phyloP scores from a whole-genome alignment of 1,140 invertebrate genomes.

The Hylyphantes graminicola region DNA sequence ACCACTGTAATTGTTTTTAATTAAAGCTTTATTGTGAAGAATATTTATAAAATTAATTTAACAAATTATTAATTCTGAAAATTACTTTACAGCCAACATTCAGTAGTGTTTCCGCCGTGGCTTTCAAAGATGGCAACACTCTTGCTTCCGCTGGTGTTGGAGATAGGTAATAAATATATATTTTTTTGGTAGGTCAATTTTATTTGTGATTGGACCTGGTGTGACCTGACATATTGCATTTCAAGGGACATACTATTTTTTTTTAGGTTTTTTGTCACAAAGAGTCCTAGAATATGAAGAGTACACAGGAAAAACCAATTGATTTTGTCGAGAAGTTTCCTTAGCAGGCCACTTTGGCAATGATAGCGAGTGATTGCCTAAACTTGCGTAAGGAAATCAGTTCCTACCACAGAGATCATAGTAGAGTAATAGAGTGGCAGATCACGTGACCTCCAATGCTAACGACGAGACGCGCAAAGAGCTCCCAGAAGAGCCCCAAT shows the following conservation, averaged over 20 bases:
- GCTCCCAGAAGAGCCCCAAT: no score
- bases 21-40: background rate
- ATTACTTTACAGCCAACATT: background rate
- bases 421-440: no score
- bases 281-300: no score
- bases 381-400: no score
- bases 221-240: background rate
- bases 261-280: no score
- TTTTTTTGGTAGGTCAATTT: background rate
- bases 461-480: no score
- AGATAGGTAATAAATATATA: slow-evolving; percentile 74
- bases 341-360: no score
- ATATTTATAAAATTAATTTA: background rate
- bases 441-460: no score
- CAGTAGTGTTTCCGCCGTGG: slow-evolving; percentile 80
- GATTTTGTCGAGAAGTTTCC: no score
- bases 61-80: slow-evolving; percentile 13
- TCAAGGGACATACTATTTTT: background rate
- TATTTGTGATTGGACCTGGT: background rate
- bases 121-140: slow-evolving; percentile 81
- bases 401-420: no score
- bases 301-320: no score
- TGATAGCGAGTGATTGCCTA: no score
- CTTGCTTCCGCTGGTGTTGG: slow-evolving; percentile 84
- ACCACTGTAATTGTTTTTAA: background rate